These are phyloP conservation scores for Drosophila sordidula DNA, from an alignment of 2,888 invertebrate species.

Conservation along the genomic window DNA sequence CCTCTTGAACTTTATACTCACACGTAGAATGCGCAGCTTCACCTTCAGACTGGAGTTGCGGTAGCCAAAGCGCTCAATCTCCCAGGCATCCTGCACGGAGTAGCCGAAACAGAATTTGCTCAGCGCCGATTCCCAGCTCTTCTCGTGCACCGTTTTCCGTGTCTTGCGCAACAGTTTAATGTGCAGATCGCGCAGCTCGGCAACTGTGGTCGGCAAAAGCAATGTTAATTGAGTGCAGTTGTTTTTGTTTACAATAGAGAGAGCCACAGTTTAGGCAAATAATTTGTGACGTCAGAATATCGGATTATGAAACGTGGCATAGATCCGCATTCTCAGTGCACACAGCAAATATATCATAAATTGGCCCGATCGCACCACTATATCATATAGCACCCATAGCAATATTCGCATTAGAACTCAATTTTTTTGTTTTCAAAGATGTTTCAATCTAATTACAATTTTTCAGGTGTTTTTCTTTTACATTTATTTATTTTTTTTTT, in stretches of 20 bases:
- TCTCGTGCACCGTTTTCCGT: conserved; percentile 91
- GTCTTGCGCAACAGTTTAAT: conserved; percentile 95
- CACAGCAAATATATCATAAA: too few species aligned
- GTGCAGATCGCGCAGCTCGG: conserved; percentile 94
- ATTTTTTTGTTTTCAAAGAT: too few species aligned
- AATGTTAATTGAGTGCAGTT: conserved; percentile 38
- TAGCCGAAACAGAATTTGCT: conserved; percentile 96
- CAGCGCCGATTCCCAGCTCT: conserved; percentile 95
- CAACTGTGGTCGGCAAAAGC: conserved; percentile 87
- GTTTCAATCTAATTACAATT: too few species aligned
- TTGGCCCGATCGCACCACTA: too few species aligned
- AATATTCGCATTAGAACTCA: too few species aligned
- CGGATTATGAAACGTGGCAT: too few species aligned
- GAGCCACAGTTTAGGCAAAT: too few species aligned
- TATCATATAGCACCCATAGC: too few species aligned
- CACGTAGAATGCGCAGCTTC: conserved; percentile 95
- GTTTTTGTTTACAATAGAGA: conserved; percentile 7
- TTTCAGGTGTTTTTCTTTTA: too few species aligned
- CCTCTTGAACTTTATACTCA: conserved; percentile 85
- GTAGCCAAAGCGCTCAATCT: conserved; percentile 97
- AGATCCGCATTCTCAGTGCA: too few species aligned
- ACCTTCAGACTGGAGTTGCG: conserved; percentile 94
- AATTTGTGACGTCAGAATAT: too few species aligned
- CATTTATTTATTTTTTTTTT: too few species aligned
- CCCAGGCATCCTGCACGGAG: conserved; percentile 95